Evolutionary conservation across 92 coral and sea anemone species (phyloP).

Genomic region (Pocillopora meandrina): DNA sequence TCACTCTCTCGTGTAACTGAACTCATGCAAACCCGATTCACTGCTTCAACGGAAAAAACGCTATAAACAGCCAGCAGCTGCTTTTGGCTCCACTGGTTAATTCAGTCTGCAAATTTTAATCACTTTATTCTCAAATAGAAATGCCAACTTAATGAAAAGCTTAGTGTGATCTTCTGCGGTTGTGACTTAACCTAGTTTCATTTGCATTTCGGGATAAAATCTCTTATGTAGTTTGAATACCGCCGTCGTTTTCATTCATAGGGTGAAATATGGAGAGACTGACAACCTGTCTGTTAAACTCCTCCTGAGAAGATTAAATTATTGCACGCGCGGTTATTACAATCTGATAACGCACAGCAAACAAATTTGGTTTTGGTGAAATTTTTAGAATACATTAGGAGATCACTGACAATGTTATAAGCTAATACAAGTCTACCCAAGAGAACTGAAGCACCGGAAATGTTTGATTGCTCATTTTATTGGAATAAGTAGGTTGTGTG

Average conservation of each 20-base stretch:
- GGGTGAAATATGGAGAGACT: not conserved
- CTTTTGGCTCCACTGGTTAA: not conserved
- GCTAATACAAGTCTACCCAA: slow-evolving; percentile 25
- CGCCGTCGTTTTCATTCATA: slow-evolving; percentile 30
- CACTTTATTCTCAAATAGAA: slow-evolving; percentile 15
- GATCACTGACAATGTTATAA: slow-evolving; percentile 46
- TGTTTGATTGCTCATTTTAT: slow-evolving; percentile 47
- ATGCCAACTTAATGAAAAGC: slow-evolving; percentile 33
- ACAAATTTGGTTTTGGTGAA: slow-evolving; percentile 5
- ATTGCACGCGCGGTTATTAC: slow-evolving; percentile 24
- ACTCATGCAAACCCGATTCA: not conserved
- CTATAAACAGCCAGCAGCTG: slow-evolving; percentile 8
- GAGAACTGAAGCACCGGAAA: slow-evolving; percentile 45
- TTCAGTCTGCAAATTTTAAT: slow-evolving; percentile 28
- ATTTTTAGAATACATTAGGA: slow-evolving; percentile 31
- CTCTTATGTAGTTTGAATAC: slow-evolving; percentile 13
- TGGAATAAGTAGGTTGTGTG: slow-evolving; percentile 45
- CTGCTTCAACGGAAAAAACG: not conserved
- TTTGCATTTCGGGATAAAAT: slow-evolving; percentile 15
- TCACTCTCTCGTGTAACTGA: not conserved
- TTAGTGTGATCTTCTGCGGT: slow-evolving; percentile 15
- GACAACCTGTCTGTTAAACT: slow-evolving; percentile 30
- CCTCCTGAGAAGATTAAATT: slow-evolving; percentile 19
- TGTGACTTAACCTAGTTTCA: not conserved
- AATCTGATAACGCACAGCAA: slow-evolving; percentile 14